Conservation (phyloP, 2,888 invertebrate species). For the Hirtodrosophila cameraria region DNA sequence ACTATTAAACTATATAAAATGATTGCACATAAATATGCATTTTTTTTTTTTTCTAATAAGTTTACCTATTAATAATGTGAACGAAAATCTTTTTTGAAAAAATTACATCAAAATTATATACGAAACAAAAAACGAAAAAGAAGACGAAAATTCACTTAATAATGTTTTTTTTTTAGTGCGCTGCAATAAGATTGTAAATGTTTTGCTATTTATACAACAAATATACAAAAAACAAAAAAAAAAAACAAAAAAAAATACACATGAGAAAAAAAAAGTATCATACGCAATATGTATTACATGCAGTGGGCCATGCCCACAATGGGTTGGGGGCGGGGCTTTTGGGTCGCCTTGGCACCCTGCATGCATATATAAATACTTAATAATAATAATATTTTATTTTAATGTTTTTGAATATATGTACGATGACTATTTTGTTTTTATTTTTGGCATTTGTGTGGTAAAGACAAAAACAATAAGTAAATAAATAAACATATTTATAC, state of each 20-base stretch:
- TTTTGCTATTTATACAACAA: slow-evolving; percentile 72
- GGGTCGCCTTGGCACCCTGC: slow-evolving; percentile 30
- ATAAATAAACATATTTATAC: slow-evolving; percentile 75
- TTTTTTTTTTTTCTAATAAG: slow-evolving; percentile 81
- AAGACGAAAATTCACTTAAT: slow-evolving; percentile 20
- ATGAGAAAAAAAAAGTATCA: slow-evolving; percentile 29
- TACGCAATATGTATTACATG: slow-evolving; percentile 66
- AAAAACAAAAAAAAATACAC: slow-evolving; percentile 22
- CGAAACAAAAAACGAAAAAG: slow-evolving; percentile 3
- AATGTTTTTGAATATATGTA: slow-evolving; percentile 63
- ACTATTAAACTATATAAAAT: slow-evolving; percentile 56
- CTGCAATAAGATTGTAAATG: slow-evolving; percentile 81
- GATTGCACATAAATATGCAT: slow-evolving; percentile 50
- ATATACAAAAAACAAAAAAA: slow-evolving; percentile 21
- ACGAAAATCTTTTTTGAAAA: slow-evolving; percentile 33
- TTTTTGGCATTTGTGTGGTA: slow-evolving; percentile 62
- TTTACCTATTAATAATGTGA: slow-evolving; percentile 57
- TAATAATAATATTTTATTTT: slow-evolving; percentile 45
- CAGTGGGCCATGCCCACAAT: slow-evolving; percentile 53
- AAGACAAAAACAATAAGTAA: slow-evolving; percentile 74
- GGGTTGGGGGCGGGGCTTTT: slow-evolving; percentile 25
- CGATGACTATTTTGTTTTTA: slow-evolving; percentile 47
- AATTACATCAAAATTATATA: slow-evolving; percentile 7
- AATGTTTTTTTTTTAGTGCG: slow-evolving; percentile 58
- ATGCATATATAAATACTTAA: slow-evolving; percentile 42